Evolutionary conservation across 2,797 vertebrate species (phyloP).

Genomic region (Aulostomus chinensis): DNA sequence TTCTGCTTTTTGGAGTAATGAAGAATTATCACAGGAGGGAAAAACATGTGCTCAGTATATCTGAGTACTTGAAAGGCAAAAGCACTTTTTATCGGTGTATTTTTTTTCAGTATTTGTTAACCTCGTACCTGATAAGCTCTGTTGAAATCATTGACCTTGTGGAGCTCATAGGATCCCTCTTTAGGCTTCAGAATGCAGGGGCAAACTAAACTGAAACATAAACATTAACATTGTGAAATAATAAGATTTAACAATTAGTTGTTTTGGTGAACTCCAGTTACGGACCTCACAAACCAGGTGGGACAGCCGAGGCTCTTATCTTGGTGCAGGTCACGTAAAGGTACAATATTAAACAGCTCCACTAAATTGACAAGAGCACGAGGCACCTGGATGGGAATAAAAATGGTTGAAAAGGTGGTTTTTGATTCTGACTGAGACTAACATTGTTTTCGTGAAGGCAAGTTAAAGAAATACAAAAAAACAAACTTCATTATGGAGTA

Average conservation of each 20-base stretch:
- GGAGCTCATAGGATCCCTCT: constrained; percentile 80
- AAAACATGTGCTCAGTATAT: too few relatives aligned
- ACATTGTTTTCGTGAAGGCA: background rate
- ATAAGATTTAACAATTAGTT: background rate
- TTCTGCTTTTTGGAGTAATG: too few relatives aligned
- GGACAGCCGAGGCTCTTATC: constrained; percentile 79
- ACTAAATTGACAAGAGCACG: constrained; percentile 90
- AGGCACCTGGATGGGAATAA: constrained; percentile 82
- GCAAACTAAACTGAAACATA: constrained; percentile 80
- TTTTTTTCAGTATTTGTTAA: background rate
- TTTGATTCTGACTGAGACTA: background rate
- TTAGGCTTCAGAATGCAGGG: constrained; percentile 82
- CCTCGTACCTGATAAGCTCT: constrained; percentile 86
- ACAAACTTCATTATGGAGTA: constrained; percentile 85
- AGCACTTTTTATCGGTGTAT: too few relatives aligned
- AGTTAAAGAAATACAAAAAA: background rate
- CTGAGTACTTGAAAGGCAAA: too few relatives aligned
- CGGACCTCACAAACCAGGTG: constrained; percentile 75
- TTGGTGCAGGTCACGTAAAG: constrained; percentile 82
- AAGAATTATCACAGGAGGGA: too few relatives aligned
- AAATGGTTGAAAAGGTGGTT: background rate
- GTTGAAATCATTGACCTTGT: constrained; percentile 67
- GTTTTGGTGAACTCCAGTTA: background rate
- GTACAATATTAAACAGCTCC: constrained; percentile 76
- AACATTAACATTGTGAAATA: background rate